These are phyloP conservation scores for Drosophila pseudoananassae DNA, from an alignment of 1,140 invertebrate species.

Conservation along the genomic window DNA sequence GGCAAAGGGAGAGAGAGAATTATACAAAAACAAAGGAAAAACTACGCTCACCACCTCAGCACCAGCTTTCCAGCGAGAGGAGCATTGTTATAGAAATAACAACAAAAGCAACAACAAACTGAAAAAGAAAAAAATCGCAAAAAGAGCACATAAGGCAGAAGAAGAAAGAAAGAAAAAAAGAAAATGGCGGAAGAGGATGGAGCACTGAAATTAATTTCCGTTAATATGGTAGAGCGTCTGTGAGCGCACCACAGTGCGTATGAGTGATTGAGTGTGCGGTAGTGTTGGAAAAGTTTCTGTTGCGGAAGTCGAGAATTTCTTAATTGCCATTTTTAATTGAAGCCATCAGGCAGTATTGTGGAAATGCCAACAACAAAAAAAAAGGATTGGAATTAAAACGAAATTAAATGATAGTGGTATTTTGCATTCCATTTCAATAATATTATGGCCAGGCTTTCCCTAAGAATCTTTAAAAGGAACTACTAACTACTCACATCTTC, in stretches of 20 bases:
- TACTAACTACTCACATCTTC: too few species aligned
- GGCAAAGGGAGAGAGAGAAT: slow-evolving; percentile 45
- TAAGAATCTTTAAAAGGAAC: too few species aligned
- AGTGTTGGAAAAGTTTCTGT: slow-evolving; percentile 27
- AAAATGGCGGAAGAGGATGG: slow-evolving; percentile 31
- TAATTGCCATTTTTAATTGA: slow-evolving; percentile 68
- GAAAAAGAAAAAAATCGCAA: slow-evolving; percentile 13
- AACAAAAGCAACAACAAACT: slow-evolving; percentile 2
- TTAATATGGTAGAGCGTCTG: slow-evolving; percentile 51
- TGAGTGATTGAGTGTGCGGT: slow-evolving; percentile 19
- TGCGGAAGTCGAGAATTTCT: slow-evolving; percentile 56
- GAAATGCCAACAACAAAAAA: slow-evolving; percentile 5
- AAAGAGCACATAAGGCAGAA: slow-evolving; percentile 34
- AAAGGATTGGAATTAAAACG: not conserved
- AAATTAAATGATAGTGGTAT: not conserved
- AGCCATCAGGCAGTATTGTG: slow-evolving; percentile 24
- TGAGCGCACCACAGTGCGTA: slow-evolving; percentile 18
- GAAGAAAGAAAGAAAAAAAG: not conserved
- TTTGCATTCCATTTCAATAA: not conserved
- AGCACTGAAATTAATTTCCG: slow-evolving; percentile 70
- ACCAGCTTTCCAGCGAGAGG: slow-evolving; percentile 5
- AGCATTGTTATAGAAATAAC: slow-evolving; percentile 53
- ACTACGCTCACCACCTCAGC: slow-evolving; percentile 22
- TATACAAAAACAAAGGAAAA: slow-evolving; percentile 33
- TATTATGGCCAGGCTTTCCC: not conserved